These are phyloP conservation scores for Microcebus tavaratra DNA, from an alignment of 2,113 vertebrate species.

Conservation along the genomic window DNA sequence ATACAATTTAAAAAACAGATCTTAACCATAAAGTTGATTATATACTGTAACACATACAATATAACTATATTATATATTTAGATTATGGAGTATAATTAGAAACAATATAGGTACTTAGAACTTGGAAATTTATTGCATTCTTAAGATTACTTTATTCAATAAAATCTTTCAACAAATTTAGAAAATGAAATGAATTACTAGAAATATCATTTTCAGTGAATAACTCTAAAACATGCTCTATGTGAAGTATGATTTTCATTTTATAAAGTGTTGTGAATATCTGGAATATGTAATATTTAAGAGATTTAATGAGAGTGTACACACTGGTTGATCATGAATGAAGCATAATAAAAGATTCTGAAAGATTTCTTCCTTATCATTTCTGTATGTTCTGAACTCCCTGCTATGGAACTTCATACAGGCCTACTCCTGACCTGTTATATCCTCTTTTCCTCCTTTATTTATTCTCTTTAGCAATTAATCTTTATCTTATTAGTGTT, in stretches of 20 bases:
- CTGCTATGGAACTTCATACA: rapidly evolving
- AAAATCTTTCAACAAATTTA: background rate
- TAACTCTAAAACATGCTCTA: background rate
- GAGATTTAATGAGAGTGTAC: background rate
- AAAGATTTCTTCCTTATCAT: background rate
- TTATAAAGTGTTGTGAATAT: background rate
- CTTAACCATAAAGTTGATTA: background rate
- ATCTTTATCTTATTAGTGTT: background rate
- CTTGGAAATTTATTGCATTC: background rate
- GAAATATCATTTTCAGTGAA: background rate
- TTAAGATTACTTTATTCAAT: background rate
- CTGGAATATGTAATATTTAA: background rate
- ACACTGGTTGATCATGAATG: background rate
- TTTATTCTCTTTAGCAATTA: background rate
- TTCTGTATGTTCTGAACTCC: background rate
- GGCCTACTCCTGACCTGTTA: background rate
- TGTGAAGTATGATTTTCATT: background rate
- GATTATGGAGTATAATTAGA: background rate
- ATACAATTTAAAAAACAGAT: background rate
- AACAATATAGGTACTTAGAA: background rate
- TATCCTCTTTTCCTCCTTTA: background rate
- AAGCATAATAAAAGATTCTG: background rate
- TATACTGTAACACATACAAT: background rate
- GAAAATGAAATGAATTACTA: background rate
- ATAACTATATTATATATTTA: background rate